Percentiles rank a stretch among this genome's conserved stretches.
phyloP scores from a whole-genome alignment of 2,113 vertebrate species.

The Phyllostomus discolor region DNA sequence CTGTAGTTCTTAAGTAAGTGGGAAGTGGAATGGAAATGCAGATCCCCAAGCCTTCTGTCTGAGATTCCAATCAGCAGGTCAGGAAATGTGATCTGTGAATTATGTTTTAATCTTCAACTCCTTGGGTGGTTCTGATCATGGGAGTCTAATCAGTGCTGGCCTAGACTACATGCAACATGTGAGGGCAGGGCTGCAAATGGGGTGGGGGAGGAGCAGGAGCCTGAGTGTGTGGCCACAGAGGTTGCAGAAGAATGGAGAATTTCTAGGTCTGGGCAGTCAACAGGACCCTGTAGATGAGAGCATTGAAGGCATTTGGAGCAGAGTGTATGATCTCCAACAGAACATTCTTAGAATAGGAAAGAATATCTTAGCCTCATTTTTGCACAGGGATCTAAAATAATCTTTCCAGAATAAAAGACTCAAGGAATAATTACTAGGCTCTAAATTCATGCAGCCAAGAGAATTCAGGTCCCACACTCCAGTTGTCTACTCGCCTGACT shows the following conservation, averaged over 20 bases:
- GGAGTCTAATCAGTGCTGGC: not conserved
- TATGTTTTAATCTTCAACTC: not conserved
- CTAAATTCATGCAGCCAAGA: not conserved
- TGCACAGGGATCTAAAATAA: slow-evolving; percentile 5
- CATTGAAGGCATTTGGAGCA: not conserved
- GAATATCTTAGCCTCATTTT: not conserved
- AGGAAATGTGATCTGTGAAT: not conserved
- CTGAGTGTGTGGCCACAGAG: not conserved
- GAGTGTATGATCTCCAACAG: not conserved
- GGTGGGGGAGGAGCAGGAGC: not conserved
- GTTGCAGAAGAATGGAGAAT: not conserved
- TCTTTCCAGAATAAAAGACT: slow-evolving; percentile 1
- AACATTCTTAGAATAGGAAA: not conserved
- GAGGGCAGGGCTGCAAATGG: not conserved
- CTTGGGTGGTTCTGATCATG: not conserved
- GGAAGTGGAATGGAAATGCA: not conserved
- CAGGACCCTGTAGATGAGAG: not conserved
- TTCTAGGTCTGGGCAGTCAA: not conserved
- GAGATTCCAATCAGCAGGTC: not conserved
- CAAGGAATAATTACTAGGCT: slow-evolving; percentile 34
- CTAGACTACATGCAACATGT: not conserved
- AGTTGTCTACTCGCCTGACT: not conserved
- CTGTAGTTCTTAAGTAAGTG: not conserved
- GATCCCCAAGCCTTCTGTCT: not conserved
- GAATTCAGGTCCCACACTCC: slow-evolving; percentile 10